phyloP scores from a whole-genome alignment of 2,113 vertebrate genomes.

The Oreocharis arfaki region DNA sequence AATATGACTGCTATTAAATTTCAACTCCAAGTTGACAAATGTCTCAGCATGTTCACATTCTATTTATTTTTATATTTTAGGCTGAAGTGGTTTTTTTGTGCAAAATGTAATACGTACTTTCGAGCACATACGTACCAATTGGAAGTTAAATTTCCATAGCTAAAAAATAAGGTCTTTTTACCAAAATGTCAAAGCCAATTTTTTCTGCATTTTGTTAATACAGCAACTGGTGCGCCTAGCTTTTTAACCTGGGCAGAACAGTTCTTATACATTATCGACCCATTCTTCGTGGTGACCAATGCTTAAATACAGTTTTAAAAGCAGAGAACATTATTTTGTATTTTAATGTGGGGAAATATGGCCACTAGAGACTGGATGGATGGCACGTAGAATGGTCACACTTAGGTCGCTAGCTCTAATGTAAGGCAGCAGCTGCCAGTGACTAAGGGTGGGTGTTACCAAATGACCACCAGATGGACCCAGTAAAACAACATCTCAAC shows the following conservation, averaged over 20 bases:
- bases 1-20: not conserved
- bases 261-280: not conserved
- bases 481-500: not conserved
- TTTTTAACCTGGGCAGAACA: not conserved
- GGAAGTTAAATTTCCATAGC: not conserved
- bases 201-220: not conserved
- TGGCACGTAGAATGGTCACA: not conserved
- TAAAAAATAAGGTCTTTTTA: not conserved
- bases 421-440: not conserved
- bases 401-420: not conserved
- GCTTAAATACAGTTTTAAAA: not conserved
- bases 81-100: not conserved
- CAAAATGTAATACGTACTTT: not conserved
- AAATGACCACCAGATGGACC: not conserved
- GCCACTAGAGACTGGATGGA: not conserved
- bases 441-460: not conserved
- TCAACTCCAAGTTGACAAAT: not conserved
- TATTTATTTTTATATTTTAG: not conserved
- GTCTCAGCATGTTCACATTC: not conserved
- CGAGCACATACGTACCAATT: not conserved
- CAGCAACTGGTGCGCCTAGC: not conserved
- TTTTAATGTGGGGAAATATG: not conserved
- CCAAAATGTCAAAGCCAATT: not conserved
- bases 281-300: not conserved
- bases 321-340: not conserved